Percentiles rank a stretch among this genome's conserved stretches.
Evolutionary conservation across 2,888 invertebrate species (phyloP).

Genomic region (Hirtodrosophila alboralis): DNA sequence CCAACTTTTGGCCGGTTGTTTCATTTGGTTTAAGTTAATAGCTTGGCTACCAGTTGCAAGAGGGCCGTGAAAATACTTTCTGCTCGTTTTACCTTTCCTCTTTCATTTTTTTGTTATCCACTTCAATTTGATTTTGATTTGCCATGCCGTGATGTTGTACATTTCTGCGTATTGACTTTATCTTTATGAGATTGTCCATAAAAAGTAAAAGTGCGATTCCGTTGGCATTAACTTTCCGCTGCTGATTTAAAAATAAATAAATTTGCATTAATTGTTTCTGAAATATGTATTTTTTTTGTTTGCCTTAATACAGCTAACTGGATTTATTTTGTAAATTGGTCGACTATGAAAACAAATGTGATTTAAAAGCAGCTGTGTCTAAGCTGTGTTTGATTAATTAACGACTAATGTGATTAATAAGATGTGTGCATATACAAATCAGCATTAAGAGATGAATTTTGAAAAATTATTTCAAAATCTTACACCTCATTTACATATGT

Average conservation of each 20-base stretch:
- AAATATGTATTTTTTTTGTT: constrained; percentile 6
- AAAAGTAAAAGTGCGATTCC: constrained; percentile 65
- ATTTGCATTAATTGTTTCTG: constrained; percentile 46
- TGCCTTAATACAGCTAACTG: background rate
- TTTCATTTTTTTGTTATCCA: too few species aligned
- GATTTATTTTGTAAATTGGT: constrained; percentile 13
- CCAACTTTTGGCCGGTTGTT: constrained; percentile 27
- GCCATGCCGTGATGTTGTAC: constrained; percentile 29
- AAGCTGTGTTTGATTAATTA: constrained; percentile 29
- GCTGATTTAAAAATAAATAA: constrained; percentile 14
- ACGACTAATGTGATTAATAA: constrained; percentile 5
- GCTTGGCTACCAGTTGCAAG: constrained; percentile 17
- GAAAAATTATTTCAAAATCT: constrained; percentile 5
- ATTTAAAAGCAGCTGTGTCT: constrained; percentile 25
- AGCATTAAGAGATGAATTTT: background rate
- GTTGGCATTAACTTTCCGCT: constrained; percentile 5
- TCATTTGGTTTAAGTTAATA: constrained; percentile 11
- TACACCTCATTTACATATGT: background rate
- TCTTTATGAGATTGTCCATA: constrained; percentile 11
- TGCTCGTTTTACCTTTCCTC: constrained; percentile 36
- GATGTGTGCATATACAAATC: background rate
- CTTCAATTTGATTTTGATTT: constrained; percentile 58
- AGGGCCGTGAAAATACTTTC: constrained; percentile 62
- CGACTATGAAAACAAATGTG: constrained; percentile 18
- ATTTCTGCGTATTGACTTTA: constrained; percentile 45